These are phyloP conservation scores for Siniperca knerii DNA, from an alignment of 2,113 vertebrate species.

Conservation along the genomic window DNA sequence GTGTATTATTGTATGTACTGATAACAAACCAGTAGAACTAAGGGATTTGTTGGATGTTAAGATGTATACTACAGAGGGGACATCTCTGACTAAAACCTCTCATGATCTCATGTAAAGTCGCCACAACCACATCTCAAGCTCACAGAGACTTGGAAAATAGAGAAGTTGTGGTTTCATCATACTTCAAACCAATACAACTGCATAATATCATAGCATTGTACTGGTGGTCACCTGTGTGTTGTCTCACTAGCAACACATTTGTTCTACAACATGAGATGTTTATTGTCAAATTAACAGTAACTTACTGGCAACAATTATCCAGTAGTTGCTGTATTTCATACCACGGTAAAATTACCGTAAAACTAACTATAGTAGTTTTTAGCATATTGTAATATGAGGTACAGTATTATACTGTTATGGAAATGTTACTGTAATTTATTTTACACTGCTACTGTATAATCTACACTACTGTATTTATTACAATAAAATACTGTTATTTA, in stretches of 20 bases:
- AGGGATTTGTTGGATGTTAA: slow-evolving; percentile 32
- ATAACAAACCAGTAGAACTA: background rate
- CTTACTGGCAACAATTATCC: too few relatives aligned
- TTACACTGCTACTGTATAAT: too few relatives aligned
- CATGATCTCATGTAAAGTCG: background rate
- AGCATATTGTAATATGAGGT: too few relatives aligned
- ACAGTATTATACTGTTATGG: too few relatives aligned
- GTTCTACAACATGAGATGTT: background rate
- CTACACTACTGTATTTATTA: too few relatives aligned
- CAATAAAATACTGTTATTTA: too few relatives aligned
- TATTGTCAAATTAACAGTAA: too few relatives aligned
- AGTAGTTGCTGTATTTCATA: too few relatives aligned
- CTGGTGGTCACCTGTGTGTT: background rate
- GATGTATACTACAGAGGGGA: background rate
- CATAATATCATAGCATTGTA: background rate
- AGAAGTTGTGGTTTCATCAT: background rate
- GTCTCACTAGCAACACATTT: background rate
- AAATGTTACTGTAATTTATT: too few relatives aligned
- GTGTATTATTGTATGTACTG: background rate
- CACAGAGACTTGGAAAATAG: background rate
- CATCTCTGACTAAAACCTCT: slow-evolving; percentile 2
- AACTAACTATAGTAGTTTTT: too few relatives aligned
- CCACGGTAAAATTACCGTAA: too few relatives aligned
- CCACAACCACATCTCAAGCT: background rate
- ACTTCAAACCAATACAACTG: slow-evolving; percentile 1